Base-by-base conservation (phyloP, 2,888 invertebrate genomes). In the Ganaspis brasiliensis region DNA sequence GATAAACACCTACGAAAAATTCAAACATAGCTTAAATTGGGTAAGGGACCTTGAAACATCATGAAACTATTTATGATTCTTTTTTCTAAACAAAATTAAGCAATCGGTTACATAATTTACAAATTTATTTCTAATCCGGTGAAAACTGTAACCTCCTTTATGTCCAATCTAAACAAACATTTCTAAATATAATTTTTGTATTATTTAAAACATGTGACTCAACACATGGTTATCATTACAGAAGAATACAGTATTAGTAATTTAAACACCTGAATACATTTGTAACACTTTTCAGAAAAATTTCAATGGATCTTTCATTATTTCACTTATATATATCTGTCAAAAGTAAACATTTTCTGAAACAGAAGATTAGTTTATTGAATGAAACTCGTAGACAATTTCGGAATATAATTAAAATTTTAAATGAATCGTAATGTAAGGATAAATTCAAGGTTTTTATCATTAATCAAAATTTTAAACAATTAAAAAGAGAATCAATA, bases 151-250 rank as follows among this genome's bases (percentile, higher is more conserved):
- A 45, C 45, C 45, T 45, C 3, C 45, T 45, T 4, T 45, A 45
- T 45, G 14, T 45, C n/a, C 45, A 14, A 45, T 45, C 45, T 45
- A 45, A 45, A 45, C 45, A 45, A 45, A 45, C n/a, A 14, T 14
- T 45, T 45, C 45, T 45, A 45, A 45, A 45, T 45, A 14, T 45
- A 45, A 45, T 45, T 45, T 45, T 45, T 45, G 12, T 14, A 14
- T 45, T 45, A 45, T 45, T 14, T 45, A 45, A 45, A 45, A 45
- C 45, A 45, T 45, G 45, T 45, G 45, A 45, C 45, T 45, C 45
- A 45, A 45, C 14, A 45, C 45, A 45, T 45, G 45, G 45, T n/a
- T 45, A 3, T 14, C 45, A 45, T 45, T 45, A n/a, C 14, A 45
- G 45, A 14, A 14, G 4, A 45, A 3, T 14, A 45, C n/a, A 14